Conservation (phyloP, 2,888 invertebrate genomes). For the Oscheius sp. region DNA sequence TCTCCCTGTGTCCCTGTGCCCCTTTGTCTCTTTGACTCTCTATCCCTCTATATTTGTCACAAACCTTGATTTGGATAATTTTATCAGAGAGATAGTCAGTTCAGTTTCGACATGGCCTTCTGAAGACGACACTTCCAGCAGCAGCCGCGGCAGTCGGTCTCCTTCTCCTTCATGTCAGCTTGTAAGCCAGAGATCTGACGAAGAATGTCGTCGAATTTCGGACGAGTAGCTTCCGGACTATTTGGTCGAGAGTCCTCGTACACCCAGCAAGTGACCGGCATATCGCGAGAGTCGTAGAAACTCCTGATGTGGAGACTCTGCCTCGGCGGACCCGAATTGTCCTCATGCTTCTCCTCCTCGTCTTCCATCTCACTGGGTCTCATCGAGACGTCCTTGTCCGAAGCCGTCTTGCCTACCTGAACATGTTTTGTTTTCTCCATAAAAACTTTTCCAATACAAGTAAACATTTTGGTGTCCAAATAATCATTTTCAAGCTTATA, state of each 20-base stretch:
- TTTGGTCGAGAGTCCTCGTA: slow-evolving; percentile 13
- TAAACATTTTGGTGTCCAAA: no score
- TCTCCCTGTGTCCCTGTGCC: no score
- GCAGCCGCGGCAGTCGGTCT: not conserved
- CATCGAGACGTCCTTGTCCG: no score
- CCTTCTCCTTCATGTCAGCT: not conserved
- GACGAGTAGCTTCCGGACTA: slow-evolving; percentile 2
- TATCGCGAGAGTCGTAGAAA: not conserved
- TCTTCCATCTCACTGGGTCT: no score
- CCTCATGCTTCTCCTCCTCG: not conserved
- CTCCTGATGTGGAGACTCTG: not conserved
- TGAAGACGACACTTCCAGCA: slow-evolving; percentile 27
- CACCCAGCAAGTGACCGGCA: slow-evolving; percentile 6
- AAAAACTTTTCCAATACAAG: no score
- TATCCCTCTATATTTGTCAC: no score
- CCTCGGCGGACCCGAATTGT: not conserved
- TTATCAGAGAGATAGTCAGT: no score
- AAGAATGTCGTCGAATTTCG: slow-evolving; percentile 12
- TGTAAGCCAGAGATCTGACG: not conserved
- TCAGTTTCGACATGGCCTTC: slow-evolving; percentile 5
- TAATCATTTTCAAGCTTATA: no score
- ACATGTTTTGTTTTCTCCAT: no score
- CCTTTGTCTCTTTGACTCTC: no score
- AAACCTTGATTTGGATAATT: no score
- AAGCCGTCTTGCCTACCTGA: no score